These are phyloP conservation scores for Sibirionetta formosa DNA, from an alignment of 2,797 vertebrate genomes.

Conservation along the genomic window DNA sequence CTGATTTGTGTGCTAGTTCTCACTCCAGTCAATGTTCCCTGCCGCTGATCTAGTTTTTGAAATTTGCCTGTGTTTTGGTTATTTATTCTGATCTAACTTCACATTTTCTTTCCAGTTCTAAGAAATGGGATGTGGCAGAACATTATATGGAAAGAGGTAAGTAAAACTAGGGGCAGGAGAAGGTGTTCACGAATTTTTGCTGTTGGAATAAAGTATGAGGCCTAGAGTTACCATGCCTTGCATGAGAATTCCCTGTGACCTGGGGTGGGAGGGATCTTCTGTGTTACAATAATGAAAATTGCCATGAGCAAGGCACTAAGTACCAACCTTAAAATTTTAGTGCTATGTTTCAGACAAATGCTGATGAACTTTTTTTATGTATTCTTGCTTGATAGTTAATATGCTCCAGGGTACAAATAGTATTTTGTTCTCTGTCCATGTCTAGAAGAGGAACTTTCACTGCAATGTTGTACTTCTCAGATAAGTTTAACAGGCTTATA, in stretches of 20 bases:
- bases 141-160: conserved; percentile 98
- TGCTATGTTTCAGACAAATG: not conserved
- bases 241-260: not conserved
- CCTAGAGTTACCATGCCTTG: not conserved
- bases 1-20: not conserved
- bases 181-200: not conserved
- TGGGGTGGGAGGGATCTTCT: not conserved
- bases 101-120: conserved; percentile 89
- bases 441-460: conserved; percentile 50
- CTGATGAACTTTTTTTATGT: not conserved
- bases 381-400: not conserved
- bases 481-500: not conserved
- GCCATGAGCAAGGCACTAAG: not conserved
- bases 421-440: not conserved
- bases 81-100: not conserved
- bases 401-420: not conserved
- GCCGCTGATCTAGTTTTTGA: not conserved
- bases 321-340: not conserved
- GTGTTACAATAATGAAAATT: not conserved
- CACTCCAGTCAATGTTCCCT: not conserved
- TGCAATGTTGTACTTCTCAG: not conserved
- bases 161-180: not conserved
- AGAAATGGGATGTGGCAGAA: conserved; percentile 95
- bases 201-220: not conserved
- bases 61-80: not conserved